Percentiles rank a stretch among this genome's conserved stretches.
Evolutionary conservation across 2,797 vertebrate genomes (phyloP).

Genomic region (Peromyscus melanophrys): DNA sequence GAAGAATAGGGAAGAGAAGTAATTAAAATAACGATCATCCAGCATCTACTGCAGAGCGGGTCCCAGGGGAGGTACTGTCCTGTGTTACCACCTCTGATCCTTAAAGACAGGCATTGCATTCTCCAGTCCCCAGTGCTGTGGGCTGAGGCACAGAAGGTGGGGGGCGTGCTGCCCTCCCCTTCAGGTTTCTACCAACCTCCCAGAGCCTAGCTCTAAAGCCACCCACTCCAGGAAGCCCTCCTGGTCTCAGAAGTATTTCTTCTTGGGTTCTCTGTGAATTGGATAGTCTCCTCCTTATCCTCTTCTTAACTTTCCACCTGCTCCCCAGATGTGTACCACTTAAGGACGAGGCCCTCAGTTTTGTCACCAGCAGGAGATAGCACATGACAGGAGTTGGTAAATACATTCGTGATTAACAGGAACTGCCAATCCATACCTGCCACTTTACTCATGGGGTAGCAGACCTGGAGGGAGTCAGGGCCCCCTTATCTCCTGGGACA

Average conservation of each 20-base stretch:
- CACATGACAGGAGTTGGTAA: constrained; percentile 13
- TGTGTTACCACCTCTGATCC: neutral
- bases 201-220: constrained; percentile 33
- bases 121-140: neutral
- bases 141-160: neutral
- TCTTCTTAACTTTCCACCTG: constrained; percentile 27
- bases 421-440: neutral
- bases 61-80: neutral
- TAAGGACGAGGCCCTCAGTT: neutral
- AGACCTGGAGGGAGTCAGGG: neutral
- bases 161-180: neutral
- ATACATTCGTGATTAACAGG: constrained; percentile 30
- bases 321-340: neutral
- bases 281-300: neutral
- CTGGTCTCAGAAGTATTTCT: constrained; percentile 42
- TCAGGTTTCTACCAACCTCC: constrained; percentile 33
- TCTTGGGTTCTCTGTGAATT: constrained; percentile 10
- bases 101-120: neutral
- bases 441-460: neutral
- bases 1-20: neutral
- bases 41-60: constrained; percentile 24
- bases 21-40: constrained; percentile 17
- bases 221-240: constrained; percentile 48
- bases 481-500: neutral
- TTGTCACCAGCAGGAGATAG: neutral